These are phyloP conservation scores for Acanthosepion pharaonis DNA, from an alignment of 2,888 invertebrate species.

Conservation along the genomic window DNA sequence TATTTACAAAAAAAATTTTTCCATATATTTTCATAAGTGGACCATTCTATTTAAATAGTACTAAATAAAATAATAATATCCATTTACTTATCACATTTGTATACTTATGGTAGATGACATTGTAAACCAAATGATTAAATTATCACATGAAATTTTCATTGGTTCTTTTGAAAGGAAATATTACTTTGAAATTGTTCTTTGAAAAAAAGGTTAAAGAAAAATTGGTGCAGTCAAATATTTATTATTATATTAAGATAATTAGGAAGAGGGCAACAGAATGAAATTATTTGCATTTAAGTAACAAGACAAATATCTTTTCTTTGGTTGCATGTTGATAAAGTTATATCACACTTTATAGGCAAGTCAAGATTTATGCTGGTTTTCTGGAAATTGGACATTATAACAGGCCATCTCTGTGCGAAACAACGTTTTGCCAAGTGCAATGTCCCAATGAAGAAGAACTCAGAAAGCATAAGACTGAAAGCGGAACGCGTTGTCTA, in stretches of 20 bases:
- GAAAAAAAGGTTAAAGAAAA: neutral
- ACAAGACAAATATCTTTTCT: no score
- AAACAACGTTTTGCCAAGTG: neutral
- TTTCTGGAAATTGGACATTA: neutral
- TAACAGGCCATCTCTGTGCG: neutral
- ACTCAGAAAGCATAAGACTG: conserved; percentile 42
- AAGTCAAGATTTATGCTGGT: neutral
- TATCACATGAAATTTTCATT: neutral
- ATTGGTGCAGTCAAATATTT: neutral
- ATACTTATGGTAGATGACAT: neutral
- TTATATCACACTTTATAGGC: no score
- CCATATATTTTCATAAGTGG: no score
- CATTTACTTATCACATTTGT: no score
- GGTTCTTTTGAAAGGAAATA: neutral
- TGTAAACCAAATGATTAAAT: neutral
- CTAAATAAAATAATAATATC: no score
- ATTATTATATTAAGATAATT: no score
- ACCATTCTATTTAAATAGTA: no score
- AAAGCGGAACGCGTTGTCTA: conserved; percentile 47
- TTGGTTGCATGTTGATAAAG: no score
- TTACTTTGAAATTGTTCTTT: neutral
- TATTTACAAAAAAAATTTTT: no score
- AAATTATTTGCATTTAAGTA: no score
- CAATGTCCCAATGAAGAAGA: neutral
- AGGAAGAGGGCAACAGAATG: no score